Conservation (phyloP, 2,797 vertebrate genomes). For the Onychomys arenicola region DNA sequence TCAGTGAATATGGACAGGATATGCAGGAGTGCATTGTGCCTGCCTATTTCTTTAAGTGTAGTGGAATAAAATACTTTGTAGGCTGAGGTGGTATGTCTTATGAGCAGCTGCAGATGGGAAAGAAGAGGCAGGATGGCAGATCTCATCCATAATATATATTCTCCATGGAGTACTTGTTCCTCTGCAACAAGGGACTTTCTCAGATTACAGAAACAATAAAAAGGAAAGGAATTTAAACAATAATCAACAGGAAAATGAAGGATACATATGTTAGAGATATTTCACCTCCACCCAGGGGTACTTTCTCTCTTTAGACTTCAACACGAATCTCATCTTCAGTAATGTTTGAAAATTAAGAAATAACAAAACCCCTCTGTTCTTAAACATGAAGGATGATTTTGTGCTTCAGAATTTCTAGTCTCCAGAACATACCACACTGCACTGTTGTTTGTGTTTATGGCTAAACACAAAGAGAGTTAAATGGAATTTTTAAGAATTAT, state of each 20-base stretch:
- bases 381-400: neutral
- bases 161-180: neutral
- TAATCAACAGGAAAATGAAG: slow-evolving; percentile 6
- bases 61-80: slow-evolving; percentile 22
- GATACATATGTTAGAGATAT: neutral
- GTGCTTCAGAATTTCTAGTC: neutral
- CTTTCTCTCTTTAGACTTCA: neutral
- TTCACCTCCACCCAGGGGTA: neutral
- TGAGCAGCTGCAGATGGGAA: slow-evolving; percentile 74
- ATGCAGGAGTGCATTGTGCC: accelerated
- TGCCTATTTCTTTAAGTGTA: slow-evolving; percentile 3
- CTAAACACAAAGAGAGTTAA: neutral
- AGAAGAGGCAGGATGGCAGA: neutral
- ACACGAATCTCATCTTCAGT: neutral
- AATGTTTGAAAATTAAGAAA: neutral
- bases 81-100: neutral
- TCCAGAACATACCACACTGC: neutral
- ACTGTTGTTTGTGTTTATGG: neutral
- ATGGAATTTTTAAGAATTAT: neutral
- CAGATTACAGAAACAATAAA: slow-evolving; percentile 66
- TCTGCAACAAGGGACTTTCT: slow-evolving; percentile 16
- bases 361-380: neutral
- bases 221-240: slow-evolving; percentile 47
- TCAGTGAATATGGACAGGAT: slow-evolving; percentile 8
- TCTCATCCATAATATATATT: slow-evolving; percentile 71